These are phyloP conservation scores for Sebastes variabilis DNA, from an alignment of 2,797 vertebrate species.

Conservation along the genomic window DNA sequence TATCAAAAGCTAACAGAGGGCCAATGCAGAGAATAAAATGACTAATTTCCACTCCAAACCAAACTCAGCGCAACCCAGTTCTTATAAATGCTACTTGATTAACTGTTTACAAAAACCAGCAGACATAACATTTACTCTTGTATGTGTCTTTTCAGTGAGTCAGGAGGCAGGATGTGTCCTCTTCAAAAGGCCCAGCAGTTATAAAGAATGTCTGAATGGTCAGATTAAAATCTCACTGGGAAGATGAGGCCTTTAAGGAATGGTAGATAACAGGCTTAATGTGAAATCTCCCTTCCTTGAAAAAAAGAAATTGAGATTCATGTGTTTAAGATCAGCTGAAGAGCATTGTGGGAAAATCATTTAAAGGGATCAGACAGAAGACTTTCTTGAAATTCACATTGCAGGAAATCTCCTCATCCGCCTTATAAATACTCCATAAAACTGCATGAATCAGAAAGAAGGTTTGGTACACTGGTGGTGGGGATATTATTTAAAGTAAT, in stretches of 20 bases:
- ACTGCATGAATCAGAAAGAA: conserved; percentile 11
- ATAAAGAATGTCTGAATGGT: conserved; percentile 70
- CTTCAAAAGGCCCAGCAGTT: conserved; percentile 66
- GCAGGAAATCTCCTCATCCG: conserved; percentile 37
- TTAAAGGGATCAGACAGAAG: conserved; percentile 46
- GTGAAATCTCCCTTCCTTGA: conserved; percentile 44
- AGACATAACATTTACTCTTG: conserved; percentile 41
- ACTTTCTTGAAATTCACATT: conserved; percentile 37
- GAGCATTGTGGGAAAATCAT: conserved; percentile 58
- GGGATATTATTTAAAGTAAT: not conserved
- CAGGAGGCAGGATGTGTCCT: conserved; percentile 63
- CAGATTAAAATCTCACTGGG: conserved; percentile 46
- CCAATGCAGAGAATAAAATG: not conserved
- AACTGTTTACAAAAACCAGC: conserved; percentile 23
- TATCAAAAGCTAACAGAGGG: not conserved
- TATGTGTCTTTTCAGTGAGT: conserved; percentile 48
- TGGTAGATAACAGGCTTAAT: conserved; percentile 47
- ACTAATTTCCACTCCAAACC: not conserved
- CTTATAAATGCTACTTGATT: conserved; percentile 5
- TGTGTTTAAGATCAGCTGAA: conserved; percentile 54
- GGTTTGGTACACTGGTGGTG: not conserved
- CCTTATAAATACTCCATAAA: conserved; percentile 23
- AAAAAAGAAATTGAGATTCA: conserved; percentile 49
- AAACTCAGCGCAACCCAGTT: conserved; percentile 15
- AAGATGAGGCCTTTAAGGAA: conserved; percentile 35